Evolutionary conservation across 2,888 invertebrate species (phyloP), one percentile per base, ranked within the genome.

Genomic region (Dicycla oo): DNA sequence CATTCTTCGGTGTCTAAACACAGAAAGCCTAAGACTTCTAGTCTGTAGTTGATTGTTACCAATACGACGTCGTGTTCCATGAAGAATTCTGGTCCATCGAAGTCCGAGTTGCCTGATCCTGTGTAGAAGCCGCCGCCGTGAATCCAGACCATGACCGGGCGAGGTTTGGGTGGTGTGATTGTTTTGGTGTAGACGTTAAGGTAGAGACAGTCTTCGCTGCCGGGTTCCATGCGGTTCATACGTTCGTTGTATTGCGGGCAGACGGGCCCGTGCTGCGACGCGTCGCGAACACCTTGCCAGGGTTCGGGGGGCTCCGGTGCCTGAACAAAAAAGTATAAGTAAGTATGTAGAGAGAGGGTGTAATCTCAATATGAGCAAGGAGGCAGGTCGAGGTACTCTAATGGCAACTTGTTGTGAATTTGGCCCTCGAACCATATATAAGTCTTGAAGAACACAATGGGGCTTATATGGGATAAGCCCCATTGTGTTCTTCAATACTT

Each of bases 171-270:
- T 4, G 92, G 90, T 3, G 79, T 80, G 10, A 93, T 73, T 34
- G 82, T 86, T 79, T 89, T 92, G 11, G 97, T 96, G 89, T 97
- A 98, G 0, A 98, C 97, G 88, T 98, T 98, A 26, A 98, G 92
- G 86, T 97, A 97, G 7, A 98, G 96, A 79, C 98, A 98, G 88
- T 97, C 97, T 86, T 97, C 97, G 82, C 94, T 96, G 69, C 97
- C 97, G 54, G 93, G 89, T 49, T 96, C 95, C 18, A 93, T 93
- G 23, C 96, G 93, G 73, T 96, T 95, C 81, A 94, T 84, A 6
- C 95, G 92, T 82, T 95, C 95, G 85, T 96, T 95, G 89, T 91
- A 95, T 84, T 96, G 96, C 5, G 96, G 96, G 75, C 96, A 96
- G 10, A 95, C 89, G 1, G 94, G 92, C 0, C 96, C 95, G 75